Base-by-base conservation (phyloP, 2,797 vertebrate species). In the Tolypeutes matacus region DNA sequence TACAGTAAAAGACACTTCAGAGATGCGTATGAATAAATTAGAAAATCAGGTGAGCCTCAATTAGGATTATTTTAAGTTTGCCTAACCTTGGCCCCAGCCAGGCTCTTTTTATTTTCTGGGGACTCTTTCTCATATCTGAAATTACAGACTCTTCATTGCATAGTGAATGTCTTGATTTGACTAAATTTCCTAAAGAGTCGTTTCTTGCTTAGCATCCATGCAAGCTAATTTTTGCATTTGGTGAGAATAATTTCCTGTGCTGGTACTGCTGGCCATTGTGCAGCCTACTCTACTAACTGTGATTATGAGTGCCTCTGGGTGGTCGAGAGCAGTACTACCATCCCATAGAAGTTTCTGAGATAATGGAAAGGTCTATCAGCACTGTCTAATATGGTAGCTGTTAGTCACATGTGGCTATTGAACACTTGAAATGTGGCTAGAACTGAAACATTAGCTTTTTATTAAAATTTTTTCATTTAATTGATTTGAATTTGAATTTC, bases 1-100 rank as follows among this genome's bases (percentile, higher is more conserved):
- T 86, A 77, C 69, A 84, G 86, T 85, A 42, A 86, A 95, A 93
- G 87, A 62, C 36, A 92, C 81, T 73, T 86, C 92, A 69, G 70
- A 85, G 60, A 62, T 78, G 49, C 86, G 87, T 82, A 34, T 14
- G 84, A 91, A 95, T 91, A 94, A 92, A 78, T 89, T 6, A 70
- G 85, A 70, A 92, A 94, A 70, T 87, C 11, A 36, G n/a, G 64
- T 27, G 2, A 64, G 42, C 36, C 70, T 93, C 13, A 27, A 1
- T 4, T 23, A 84, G 62, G 39, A 73, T 42, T 18, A 2, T 11
- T 8, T 73, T 56, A 65, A 18, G 13, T 2, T 46, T 67, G 23
- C 60, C 72, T 73, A n/a, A n/a, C n/a, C n/a, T n/a, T n/a, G n/a
- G n/a, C n/a, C 53, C 25, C 20, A 96, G 7, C 7, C 58, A 46